A percentile compares a stretch with the other conserved stretches of the same genome.
Evolutionary conservation across 2,797 vertebrate genomes (phyloP).

Genomic region (Chiropotes sagulatus): DNA sequence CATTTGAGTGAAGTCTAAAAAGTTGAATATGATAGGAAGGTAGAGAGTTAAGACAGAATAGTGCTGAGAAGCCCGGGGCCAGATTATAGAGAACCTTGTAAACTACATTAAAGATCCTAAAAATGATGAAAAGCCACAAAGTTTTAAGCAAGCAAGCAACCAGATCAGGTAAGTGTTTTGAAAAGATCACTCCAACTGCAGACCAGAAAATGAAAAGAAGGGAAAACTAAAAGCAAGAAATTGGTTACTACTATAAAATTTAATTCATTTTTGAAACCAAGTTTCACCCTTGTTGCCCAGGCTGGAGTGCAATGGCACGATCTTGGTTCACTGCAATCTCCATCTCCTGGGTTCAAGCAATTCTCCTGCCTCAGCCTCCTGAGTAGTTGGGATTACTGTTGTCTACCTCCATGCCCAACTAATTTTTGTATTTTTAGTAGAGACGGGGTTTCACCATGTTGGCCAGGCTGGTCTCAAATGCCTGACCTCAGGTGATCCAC

Average conservation of each 20-base stretch:
- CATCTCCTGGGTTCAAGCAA: not conserved
- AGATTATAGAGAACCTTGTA: not conserved
- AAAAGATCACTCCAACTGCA: slow-evolving; percentile 20
- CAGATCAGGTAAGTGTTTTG: not conserved
- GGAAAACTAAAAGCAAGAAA: not conserved
- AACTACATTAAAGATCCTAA: not conserved
- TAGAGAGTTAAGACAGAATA: not conserved
- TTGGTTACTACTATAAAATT: not conserved
- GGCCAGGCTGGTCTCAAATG: not conserved
- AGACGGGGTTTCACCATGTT: not conserved
- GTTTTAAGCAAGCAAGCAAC: not conserved
- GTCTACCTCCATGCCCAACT: not conserved
- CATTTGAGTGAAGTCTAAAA: not conserved
- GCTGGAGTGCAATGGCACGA: not conserved
- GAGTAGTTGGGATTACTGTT: not conserved
- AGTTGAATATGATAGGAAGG: not conserved
- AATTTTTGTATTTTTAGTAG: not conserved
- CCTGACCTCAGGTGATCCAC: not conserved
- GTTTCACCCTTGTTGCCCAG: not conserved
- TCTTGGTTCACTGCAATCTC: not conserved
- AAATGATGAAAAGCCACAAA: slow-evolving; percentile 13
- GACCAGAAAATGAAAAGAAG: not conserved
- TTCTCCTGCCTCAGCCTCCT: not conserved
- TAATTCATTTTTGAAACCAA: not conserved
- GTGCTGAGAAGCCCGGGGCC: not conserved